Percentiles rank a stretch among this genome's conserved stretches.
phyloP scores from a whole-genome alignment of 53 echinoderm and acorn worm species.

The Apostichopus leukothele region DNA sequence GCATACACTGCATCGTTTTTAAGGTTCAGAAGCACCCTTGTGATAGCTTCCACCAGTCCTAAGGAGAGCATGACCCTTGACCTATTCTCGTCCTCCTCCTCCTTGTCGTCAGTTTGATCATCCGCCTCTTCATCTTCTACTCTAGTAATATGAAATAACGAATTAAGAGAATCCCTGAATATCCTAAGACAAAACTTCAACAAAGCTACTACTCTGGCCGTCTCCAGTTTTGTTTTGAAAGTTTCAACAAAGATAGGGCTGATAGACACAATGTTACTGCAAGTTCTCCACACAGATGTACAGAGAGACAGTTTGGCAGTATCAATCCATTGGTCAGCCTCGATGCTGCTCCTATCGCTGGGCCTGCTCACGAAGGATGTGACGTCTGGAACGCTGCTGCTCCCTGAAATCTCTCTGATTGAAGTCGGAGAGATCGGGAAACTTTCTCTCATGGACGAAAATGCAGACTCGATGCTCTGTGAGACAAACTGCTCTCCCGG shows the following conservation, averaged over 20 bases:
- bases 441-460: not conserved
- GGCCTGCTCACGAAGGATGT: not conserved
- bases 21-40: conserved; percentile 20
- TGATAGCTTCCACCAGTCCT: conserved; percentile 22
- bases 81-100: not conserved
- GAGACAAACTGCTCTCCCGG: conserved; percentile 55
- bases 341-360: not conserved
- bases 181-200: conserved; percentile 14
- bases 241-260: conserved; percentile 68
- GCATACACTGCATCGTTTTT: conserved; percentile 10
- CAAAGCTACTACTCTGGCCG: not conserved
- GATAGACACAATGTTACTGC: conserved; percentile 67
- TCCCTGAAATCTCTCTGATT: not conserved
- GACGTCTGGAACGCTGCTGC: not conserved
- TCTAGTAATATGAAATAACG: not conserved
- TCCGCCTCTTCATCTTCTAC: not conserved
- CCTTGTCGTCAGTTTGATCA: not conserved
- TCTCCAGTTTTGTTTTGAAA: conserved; percentile 56
- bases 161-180: conserved; percentile 16
- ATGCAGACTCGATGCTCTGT: conserved; percentile 50
- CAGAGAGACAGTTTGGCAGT: conserved; percentile 35
- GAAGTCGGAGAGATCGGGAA: conserved; percentile 10
- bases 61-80: conserved; percentile 8
- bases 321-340: not conserved
- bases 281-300: conserved; percentile 85